These are phyloP conservation scores for Gopherus flavomarginatus DNA, from an alignment of 2,113 vertebrate species.

Conservation along the genomic window DNA sequence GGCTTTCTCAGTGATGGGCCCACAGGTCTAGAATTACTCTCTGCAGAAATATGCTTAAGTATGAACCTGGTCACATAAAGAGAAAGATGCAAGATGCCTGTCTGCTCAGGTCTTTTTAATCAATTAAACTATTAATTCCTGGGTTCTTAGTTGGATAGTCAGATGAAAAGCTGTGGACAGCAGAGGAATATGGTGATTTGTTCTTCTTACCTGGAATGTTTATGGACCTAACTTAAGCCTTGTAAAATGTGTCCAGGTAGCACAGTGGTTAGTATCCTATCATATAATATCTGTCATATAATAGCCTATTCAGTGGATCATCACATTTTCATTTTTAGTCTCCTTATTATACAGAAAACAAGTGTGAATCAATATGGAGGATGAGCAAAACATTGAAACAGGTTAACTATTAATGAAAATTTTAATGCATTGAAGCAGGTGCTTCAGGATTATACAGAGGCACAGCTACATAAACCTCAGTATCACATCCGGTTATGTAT, in stretches of 20 bases:
- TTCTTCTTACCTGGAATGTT: accelerated
- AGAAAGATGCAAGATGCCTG: neutral
- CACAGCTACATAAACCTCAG: accelerated
- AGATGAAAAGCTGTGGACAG: neutral
- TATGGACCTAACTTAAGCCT: neutral
- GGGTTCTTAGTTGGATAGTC: neutral
- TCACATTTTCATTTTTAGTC: accelerated
- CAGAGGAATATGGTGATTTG: neutral
- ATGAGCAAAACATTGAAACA: neutral
- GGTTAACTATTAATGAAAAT: neutral
- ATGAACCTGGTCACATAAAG: neutral
- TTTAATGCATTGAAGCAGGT: neutral
- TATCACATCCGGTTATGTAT: neutral
- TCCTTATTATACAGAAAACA: neutral
- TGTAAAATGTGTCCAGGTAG: neutral
- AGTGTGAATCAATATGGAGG: neutral
- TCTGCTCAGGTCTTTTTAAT: neutral
- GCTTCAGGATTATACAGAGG: neutral
- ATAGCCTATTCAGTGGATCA: accelerated
- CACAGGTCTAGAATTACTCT: neutral
- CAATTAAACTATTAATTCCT: neutral
- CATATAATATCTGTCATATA: neutral
- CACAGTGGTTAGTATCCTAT: neutral
- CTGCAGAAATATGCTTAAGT: neutral
- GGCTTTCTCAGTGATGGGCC: neutral